Percentiles rank a stretch among this genome's conserved stretches.
Evolutionary conservation across 2,888 invertebrate genomes (phyloP).

Genomic region (Hetaerina titia): DNA sequence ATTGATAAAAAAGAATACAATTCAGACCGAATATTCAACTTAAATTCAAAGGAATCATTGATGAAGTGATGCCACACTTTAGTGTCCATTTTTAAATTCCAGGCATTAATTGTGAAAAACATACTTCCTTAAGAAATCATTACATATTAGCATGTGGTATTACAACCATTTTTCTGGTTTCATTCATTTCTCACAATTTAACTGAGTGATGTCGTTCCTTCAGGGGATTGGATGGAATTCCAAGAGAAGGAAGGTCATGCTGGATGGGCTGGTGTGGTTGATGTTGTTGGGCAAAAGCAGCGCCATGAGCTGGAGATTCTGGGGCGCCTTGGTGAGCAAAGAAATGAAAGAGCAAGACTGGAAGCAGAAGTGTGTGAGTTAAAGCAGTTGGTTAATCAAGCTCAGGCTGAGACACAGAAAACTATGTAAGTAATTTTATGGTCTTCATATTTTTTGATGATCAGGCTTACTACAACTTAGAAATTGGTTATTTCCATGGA

Average conservation of each 20-base stretch:
- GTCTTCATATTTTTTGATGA: no score
- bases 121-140: no score
- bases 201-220: background rate
- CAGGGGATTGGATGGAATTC: slow-evolving; percentile 68
- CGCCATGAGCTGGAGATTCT: slow-evolving; percentile 54
- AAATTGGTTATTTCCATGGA: no score
- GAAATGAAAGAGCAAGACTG: slow-evolving; percentile 58
- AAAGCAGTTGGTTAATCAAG: slow-evolving; percentile 28
- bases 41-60: no score
- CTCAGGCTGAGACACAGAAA: slow-evolving; percentile 55
- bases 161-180: no score
- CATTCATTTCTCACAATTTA: background rate
- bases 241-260: slow-evolving; percentile 58
- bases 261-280: slow-evolving; percentile 38
- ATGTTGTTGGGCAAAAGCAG: slow-evolving; percentile 64
- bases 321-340: slow-evolving; percentile 65
- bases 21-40: no score
- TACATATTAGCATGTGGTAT: no score
- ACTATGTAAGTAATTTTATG: slow-evolving; percentile 48
- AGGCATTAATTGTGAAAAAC: no score
- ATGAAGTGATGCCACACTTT: no score
- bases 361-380: slow-evolving; percentile 56
- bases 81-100: no score
- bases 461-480: no score
- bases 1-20: no score